Base-by-base conservation (phyloP, 1,140 invertebrate genomes). In the Bombus ignitus region DNA sequence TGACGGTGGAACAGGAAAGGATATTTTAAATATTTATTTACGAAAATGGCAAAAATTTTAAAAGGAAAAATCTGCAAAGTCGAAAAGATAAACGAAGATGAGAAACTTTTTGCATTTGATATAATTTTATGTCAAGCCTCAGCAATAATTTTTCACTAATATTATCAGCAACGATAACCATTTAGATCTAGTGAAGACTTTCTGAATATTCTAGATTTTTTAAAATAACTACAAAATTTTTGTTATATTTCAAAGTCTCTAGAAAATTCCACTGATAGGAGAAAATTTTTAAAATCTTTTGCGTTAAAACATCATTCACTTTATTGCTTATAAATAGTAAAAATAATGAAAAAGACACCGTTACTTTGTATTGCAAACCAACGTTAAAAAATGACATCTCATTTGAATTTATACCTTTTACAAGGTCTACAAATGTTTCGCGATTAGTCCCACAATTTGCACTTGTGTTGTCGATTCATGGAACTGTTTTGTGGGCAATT, bases 391-490 rank as follows among this genome's bases (percentile, higher is more conserved):
- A 8, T 28, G 10, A 10, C 3, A 15, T 32, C 1, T 10, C 44
- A 57, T 37, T 37, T 28, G 10, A 32, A 15, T 73, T 13, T 0
- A 9, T 44, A 32, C 39, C 71, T 57, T 35, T 37, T 39, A 39
- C n/a, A 42, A 66, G 37, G 15, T 85, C 53, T n/a, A 1, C 10
- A 68, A 4, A 3, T 28, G 5, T 9, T 2, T n/a, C 8, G 18
- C 22, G 8, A 18, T 47, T 86, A 82, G 66, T 37, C 77, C 83
- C 83, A 88, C 37, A 86, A 72, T 15, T 13, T 78, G n/a, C 87
- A 88, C 57, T 88, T 88, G 44, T 81, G 22, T 13, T 22, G 35
- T 18, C 35, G 87, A 74, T 82, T 86, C 78, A 86, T 85, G 6
- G 70, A 1, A 28, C 73, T 86, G 22, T 57, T n/a, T 9, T 1